phyloP scores from a whole-genome alignment of 2,888 invertebrate genomes.

The Drosophila ezoana region DNA sequence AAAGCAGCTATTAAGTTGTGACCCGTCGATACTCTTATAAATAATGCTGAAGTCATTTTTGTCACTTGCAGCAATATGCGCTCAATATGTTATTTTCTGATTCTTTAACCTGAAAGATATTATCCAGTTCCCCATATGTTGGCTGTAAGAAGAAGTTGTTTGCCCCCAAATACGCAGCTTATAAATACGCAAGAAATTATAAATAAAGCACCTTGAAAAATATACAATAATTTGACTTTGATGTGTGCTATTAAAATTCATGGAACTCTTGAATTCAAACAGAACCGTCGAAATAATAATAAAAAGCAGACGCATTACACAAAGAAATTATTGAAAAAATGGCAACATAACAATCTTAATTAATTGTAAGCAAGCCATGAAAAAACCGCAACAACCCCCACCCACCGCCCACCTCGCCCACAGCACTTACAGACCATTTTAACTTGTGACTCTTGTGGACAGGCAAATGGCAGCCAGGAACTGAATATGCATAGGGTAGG shows the following conservation, averaged over 20 bases:
- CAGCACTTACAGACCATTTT: constrained; percentile 34
- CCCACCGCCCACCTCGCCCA: neutral
- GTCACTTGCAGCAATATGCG: too few species aligned
- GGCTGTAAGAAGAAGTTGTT: neutral
- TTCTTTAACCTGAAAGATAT: too few species aligned
- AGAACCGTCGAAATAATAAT: constrained; percentile 2
- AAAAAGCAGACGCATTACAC: neutral
- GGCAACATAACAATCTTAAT: constrained; percentile 65
- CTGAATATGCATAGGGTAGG: constrained; percentile 1
- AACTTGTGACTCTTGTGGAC: constrained; percentile 20
- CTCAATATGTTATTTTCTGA: too few species aligned
- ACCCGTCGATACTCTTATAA: too few species aligned
- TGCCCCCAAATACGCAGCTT: constrained; percentile 2
- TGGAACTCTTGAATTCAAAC: neutral
- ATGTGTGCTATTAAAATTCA: constrained; percentile 11
- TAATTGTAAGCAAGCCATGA: constrained; percentile 74
- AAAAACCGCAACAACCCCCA: constrained; percentile 33
- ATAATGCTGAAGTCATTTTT: too few species aligned
- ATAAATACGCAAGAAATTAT: neutral
- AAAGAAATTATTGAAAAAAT: constrained; percentile 62
- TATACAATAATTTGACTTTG: constrained; percentile 10
- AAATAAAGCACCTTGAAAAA: neutral
- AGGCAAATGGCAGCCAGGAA: constrained; percentile 29
- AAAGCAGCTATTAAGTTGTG: too few species aligned
- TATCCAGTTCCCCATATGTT: too few species aligned